Percentiles rank a stretch among this genome's conserved stretches.
phyloP scores from a whole-genome alignment of 1,140 invertebrate genomes.

The Anastatus disparis region DNA sequence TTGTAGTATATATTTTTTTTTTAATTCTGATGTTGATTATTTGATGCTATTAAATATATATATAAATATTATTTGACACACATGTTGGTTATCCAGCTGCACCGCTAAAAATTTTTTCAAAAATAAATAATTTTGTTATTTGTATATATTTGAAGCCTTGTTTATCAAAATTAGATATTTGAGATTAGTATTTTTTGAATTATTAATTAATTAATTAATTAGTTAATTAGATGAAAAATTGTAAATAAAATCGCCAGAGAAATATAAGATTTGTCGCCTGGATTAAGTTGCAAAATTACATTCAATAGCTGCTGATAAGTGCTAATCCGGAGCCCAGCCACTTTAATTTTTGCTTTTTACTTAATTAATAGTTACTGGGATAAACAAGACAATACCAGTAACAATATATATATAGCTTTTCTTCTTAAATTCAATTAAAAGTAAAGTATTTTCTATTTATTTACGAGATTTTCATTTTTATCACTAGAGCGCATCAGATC shows the following conservation, averaged over 20 bases:
- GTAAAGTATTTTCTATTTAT: too few species aligned
- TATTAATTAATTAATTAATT: too few species aligned
- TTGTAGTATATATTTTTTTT: neutral
- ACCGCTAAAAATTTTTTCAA: too few species aligned
- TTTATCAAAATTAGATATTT: too few species aligned
- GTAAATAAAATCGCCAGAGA: conserved; percentile 26
- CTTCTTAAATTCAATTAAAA: too few species aligned
- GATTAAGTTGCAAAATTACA: conserved; percentile 25
- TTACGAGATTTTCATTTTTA: conserved; percentile 10
- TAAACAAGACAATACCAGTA: too few species aligned
- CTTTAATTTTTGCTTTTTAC: conserved; percentile 33
- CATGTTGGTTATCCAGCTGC: too few species aligned
- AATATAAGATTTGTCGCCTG: conserved; percentile 32
- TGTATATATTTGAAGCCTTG: neutral
- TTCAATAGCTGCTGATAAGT: conserved; percentile 32
- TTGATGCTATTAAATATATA: conserved; percentile 30
- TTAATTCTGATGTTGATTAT: conserved; percentile 20
- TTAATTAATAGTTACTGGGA: neutral
- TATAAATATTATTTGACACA: conserved; percentile 11
- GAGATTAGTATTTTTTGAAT: too few species aligned
- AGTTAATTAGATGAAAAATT: too few species aligned
- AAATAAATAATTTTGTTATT: too few species aligned
- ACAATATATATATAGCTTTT: too few species aligned
- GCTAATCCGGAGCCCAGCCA: conserved; percentile 30
- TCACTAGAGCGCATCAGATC: neutral